Percentiles rank a stretch among this genome's conserved stretches.
Conservation (phyloP, 2,113 vertebrate genomes). For the Uropsilus gracilis region DNA sequence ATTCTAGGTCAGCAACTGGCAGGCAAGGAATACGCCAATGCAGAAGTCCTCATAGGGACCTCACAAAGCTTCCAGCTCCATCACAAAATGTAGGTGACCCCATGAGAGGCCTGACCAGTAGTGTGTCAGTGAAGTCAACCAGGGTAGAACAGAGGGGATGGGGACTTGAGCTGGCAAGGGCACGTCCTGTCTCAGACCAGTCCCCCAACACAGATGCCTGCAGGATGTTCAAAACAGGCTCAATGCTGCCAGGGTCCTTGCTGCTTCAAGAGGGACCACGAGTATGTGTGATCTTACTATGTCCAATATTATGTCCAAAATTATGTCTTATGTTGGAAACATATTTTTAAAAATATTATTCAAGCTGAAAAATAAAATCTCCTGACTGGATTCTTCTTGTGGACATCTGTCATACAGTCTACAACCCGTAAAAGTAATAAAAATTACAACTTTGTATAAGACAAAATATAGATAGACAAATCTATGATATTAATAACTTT, state of each 20-base stretch:
- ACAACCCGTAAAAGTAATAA: background rate
- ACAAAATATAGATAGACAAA: background rate
- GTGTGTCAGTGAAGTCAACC: background rate
- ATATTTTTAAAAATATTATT: background rate
- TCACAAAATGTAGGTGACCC: background rate
- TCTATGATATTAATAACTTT: background rate
- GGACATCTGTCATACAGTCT: background rate
- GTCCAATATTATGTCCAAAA: background rate
- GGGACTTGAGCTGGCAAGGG: background rate
- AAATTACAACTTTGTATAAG: background rate
- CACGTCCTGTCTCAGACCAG: background rate
- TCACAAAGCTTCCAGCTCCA: background rate
- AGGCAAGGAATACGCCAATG: background rate
- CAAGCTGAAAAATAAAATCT: background rate
- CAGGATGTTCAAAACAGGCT: background rate
- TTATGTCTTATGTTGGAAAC: background rate
- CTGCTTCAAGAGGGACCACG: background rate
- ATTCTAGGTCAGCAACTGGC: background rate
- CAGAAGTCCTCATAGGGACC: background rate
- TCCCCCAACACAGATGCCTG: too few species aligned
- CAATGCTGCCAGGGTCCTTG: too few species aligned
- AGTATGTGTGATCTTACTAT: background rate
- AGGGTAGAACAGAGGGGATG: background rate
- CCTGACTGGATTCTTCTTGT: background rate
- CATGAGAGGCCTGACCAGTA: background rate